Evolutionary conservation across 2,888 invertebrate species (phyloP).

Genomic region (Volucella zonaria): DNA sequence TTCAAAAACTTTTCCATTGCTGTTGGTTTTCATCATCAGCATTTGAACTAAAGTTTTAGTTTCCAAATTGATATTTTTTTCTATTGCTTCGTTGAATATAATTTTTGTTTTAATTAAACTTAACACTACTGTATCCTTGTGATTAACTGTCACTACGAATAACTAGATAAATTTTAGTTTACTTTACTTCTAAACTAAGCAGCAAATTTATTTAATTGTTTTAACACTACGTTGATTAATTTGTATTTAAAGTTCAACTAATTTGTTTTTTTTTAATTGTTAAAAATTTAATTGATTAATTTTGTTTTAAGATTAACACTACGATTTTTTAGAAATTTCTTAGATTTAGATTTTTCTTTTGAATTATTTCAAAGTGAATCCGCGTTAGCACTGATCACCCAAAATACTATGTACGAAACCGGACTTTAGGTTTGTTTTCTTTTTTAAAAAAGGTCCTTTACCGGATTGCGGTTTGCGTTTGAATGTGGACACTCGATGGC

Average conservation of each 20-base stretch:
- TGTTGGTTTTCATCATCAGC: slow-evolving; percentile 47
- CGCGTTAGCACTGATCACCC: slow-evolving; percentile 39
- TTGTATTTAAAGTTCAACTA: slow-evolving; percentile 41
- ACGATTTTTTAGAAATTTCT: slow-evolving; percentile 27
- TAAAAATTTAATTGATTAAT: slow-evolving; percentile 21
- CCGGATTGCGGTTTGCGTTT: slow-evolving; percentile 47
- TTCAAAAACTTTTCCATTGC: slow-evolving; percentile 63
- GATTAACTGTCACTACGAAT: slow-evolving; percentile 33
- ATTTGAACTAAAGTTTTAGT: slow-evolving; percentile 52
- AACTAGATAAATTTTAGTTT: slow-evolving; percentile 28
- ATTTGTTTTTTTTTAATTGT: slow-evolving; percentile 3
- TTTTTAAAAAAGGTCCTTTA: slow-evolving; percentile 24
- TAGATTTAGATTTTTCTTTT: slow-evolving; percentile 2
- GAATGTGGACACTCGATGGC: slow-evolving; percentile 52
- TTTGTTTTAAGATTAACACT: slow-evolving; percentile 33
- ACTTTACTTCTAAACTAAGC: slow-evolving; percentile 18
- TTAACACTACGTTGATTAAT: slow-evolving; percentile 55
- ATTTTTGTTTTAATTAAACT: slow-evolving; percentile 19
- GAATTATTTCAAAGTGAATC: slow-evolving; percentile 33
- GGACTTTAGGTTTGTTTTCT: slow-evolving; percentile 36
- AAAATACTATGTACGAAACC: slow-evolving; percentile 53
- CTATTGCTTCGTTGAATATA: too few relatives aligned
- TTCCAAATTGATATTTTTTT: background rate
- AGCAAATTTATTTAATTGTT: slow-evolving; percentile 38
- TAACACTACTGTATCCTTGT: slow-evolving; percentile 53